A percentile compares a stretch with the other conserved stretches of the same genome.
phyloP scores from a whole-genome alignment of 1,140 invertebrate species.

The Achroia grisella region DNA sequence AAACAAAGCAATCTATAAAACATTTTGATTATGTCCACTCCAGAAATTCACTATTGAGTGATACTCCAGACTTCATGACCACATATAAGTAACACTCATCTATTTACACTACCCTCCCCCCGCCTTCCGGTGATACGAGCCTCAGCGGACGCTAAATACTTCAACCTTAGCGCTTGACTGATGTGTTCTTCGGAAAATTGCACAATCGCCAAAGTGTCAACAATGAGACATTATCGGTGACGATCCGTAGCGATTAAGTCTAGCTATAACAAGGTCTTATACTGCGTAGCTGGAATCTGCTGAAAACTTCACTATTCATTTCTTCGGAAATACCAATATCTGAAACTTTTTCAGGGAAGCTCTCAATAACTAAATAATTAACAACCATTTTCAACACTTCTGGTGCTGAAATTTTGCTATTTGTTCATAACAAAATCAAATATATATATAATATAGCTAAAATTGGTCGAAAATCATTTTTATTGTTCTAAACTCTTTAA shows the following conservation, averaged over 20 bases:
- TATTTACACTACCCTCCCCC: constrained; percentile 73
- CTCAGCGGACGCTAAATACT: constrained; percentile 67
- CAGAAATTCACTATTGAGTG: constrained; percentile 52
- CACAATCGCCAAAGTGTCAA: constrained; percentile 66
- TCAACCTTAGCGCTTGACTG: constrained; percentile 68
- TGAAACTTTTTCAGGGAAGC: too few relatives aligned
- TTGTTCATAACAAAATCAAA: too few relatives aligned
- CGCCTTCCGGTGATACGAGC: constrained; percentile 49
- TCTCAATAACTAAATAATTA: too few relatives aligned
- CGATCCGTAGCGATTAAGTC: constrained; percentile 43
- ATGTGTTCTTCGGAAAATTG: constrained; percentile 67
- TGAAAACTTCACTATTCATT: too few relatives aligned
- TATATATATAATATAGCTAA: too few relatives aligned
- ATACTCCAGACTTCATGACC: constrained; percentile 55
- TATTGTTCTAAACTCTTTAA: too few relatives aligned
- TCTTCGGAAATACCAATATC: too few relatives aligned
- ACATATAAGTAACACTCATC: constrained; percentile 71
- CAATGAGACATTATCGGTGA: constrained; percentile 56
- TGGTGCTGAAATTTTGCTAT: too few relatives aligned
- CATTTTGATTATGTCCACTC: constrained; percentile 44
- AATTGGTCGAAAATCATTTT: too few relatives aligned
- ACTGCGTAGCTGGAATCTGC: neutral
- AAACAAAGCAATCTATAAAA: constrained; percentile 37
- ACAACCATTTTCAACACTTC: too few relatives aligned
- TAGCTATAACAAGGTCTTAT: constrained; percentile 31